Evolutionary conservation across 1,140 invertebrate genomes (phyloP), one percentile per base, ranked within the genome.

Genomic region (Drosophila serrata): DNA sequence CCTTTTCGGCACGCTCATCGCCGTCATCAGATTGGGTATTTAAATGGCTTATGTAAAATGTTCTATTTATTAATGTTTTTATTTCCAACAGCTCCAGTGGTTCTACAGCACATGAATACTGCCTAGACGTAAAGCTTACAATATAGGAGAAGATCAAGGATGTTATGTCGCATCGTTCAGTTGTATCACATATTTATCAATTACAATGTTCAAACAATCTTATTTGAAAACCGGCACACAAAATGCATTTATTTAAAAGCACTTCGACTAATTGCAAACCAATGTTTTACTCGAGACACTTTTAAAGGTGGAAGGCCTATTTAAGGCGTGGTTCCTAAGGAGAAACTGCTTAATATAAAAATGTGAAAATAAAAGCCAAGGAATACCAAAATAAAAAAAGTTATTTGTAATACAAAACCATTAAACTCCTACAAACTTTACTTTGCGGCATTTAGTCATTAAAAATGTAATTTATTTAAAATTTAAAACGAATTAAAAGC

Each of bases 1-100:
- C 2, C 55, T 91, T 12, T 92, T 92, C 60, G 81, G 81, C 13
- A 67, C 74, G 0, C 42, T 92, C 0, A 80, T 75, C 51, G 70
- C 59, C 6, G 90, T 81, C 11, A 92, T 92, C 27, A 55, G 92
- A 31, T 39, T 92, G 31, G 85, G 92, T 92, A 69, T 29, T 12
- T 31, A n/a, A n/a, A n/a, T 22, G 49, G 49, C 49, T 87, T 87
- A 87, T 90, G 68, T 87, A 87, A 87, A 87, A 45, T 27, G 29
- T 33, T 53, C 45, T 1, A 31, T 17, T 27, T 55, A 59, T 51
- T 45, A 27, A 64, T 48, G 33, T 35, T 31, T 61, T 27, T 42
- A 37, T 4, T n/a, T 49, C 3, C 53, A 43, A 56, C 60, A 87
- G 84, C 84, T 49, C 84, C 84, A 0, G 46, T 81, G 45, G 80